Conservation (phyloP, 2,888 invertebrate species). For the Amblyteles armatorius region DNA sequence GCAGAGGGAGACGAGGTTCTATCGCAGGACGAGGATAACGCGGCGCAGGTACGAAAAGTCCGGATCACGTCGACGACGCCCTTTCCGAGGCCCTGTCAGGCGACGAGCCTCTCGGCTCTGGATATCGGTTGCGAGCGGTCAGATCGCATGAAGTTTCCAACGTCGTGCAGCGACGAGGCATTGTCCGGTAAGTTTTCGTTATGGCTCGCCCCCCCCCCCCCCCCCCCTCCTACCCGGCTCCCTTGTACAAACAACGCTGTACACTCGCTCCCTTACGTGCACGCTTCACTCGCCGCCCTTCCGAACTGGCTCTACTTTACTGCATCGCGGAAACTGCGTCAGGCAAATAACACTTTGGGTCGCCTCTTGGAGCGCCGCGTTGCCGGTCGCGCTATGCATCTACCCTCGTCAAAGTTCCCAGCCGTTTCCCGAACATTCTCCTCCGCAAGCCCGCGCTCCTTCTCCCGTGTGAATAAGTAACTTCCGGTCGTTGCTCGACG, state of each 20-base stretch:
- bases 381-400: background rate
- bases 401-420: slow-evolving; percentile 49
- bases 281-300: background rate
- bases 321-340: slow-evolving; percentile 39
- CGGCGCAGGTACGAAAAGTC: slow-evolving; percentile 76
- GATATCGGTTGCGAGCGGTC: slow-evolving; percentile 82
- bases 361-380: slow-evolving; percentile 6
- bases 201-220: background rate
- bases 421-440: slow-evolving; percentile 21
- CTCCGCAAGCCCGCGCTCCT: background rate
- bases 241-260: background rate
- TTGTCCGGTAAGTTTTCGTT: slow-evolving; percentile 76
- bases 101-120: slow-evolving; percentile 77
- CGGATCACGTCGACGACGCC: slow-evolving; percentile 75
- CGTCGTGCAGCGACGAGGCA: slow-evolving; percentile 80
- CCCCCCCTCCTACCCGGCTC: background rate
- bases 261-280: background rate
- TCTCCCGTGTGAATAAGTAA: background rate
- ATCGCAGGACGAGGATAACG: slow-evolving; percentile 73
- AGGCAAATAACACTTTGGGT: slow-evolving; percentile 22
- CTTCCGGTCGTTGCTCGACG: slow-evolving; percentile 23
- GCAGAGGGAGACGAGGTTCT: slow-evolving; percentile 64
- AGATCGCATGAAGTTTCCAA: slow-evolving; percentile 81
- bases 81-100: slow-evolving; percentile 76
- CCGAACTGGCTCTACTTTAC: slow-evolving; percentile 27